Percentiles rank a stretch among this genome's conserved stretches.
These are phyloP conservation scores for Iphiclides podalirius DNA, from an alignment of 2,888 invertebrate genomes.

Conservation along the genomic window DNA sequence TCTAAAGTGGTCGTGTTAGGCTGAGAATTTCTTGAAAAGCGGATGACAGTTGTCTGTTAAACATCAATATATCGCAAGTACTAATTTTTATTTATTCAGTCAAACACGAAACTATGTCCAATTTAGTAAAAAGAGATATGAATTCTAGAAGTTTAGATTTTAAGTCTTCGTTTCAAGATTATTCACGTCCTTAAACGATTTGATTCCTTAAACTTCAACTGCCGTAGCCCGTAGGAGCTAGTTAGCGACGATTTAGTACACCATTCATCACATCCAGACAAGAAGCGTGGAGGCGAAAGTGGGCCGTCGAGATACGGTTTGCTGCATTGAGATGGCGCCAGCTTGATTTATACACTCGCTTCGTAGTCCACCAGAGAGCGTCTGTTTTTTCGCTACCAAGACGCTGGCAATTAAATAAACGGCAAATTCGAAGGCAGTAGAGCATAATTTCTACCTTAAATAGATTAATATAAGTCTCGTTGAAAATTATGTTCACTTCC, in stretches of 20 bases:
- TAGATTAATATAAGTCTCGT: too few species aligned
- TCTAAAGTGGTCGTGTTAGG: too few species aligned
- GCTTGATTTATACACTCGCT: conserved; percentile 22
- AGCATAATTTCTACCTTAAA: background rate
- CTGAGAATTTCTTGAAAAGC: too few species aligned
- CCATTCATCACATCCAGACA: conserved; percentile 24
- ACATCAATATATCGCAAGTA: too few species aligned
- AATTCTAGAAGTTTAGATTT: too few species aligned
- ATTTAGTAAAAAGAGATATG: too few species aligned
- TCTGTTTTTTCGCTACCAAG: conserved; percentile 13
- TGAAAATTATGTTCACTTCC: too few species aligned
- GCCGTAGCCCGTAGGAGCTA: conserved; percentile 12
- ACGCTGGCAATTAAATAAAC: conserved; percentile 9
- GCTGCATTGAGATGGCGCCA: conserved; percentile 21
- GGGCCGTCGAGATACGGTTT: conserved; percentile 23
- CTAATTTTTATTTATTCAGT: too few species aligned
- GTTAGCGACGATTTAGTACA: conserved; percentile 25
- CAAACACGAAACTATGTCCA: too few species aligned
- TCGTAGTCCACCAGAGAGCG: conserved; percentile 3
- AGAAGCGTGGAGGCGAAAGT: conserved; percentile 21
- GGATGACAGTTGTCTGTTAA: too few species aligned
- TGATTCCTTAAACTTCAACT: conserved; percentile 5
- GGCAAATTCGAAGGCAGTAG: conserved; percentile 1
- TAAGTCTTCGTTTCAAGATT: too few species aligned
- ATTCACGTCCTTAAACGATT: background rate